Conservation (phyloP, 2,113 vertebrate species). For the Neotoma lepida region DNA sequence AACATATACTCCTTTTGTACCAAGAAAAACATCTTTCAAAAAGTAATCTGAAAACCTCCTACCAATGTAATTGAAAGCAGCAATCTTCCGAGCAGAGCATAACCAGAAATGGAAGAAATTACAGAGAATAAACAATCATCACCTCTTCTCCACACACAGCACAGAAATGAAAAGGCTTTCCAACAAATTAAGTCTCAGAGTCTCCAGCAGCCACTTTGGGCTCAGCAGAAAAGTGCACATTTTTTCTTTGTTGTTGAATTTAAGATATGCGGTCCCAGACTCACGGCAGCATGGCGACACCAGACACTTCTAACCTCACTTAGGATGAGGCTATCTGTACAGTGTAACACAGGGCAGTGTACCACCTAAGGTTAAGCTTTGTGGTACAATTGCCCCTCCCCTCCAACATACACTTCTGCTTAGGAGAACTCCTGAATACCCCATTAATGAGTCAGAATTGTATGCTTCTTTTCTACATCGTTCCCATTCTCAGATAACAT, state of each 20-base stretch:
- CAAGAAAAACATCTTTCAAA: constrained; percentile 57
- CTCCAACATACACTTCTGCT: neutral
- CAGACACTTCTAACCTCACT: neutral
- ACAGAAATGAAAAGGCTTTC: constrained; percentile 65
- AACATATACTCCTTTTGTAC: constrained; percentile 58
- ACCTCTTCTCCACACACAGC: constrained; percentile 25
- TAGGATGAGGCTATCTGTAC: neutral
- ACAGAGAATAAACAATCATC: constrained; percentile 66
- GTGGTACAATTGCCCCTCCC: neutral
- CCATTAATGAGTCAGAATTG: constrained; percentile 34
- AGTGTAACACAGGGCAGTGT: neutral
- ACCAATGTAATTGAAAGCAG: constrained; percentile 64
- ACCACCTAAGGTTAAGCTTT: constrained; percentile 31
- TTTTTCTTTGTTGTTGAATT: constrained; percentile 59
- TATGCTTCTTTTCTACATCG: constrained; percentile 14
- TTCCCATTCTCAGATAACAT: constrained; percentile 52
- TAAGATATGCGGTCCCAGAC: neutral
- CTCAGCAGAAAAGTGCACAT: constrained; percentile 49
- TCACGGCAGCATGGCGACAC: neutral
- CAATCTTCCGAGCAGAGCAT: constrained; percentile 58
- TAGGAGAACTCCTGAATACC: constrained; percentile 15
- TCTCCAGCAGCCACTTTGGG: constrained; percentile 41
- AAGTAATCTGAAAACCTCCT: constrained; percentile 68
- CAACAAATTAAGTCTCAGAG: constrained; percentile 71
- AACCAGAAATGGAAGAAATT: constrained; percentile 67